Evolutionary conservation across 2,888 invertebrate species (phyloP), one percentile per base, ranked within the genome.

Genomic region (Calliphora vomitoria): DNA sequence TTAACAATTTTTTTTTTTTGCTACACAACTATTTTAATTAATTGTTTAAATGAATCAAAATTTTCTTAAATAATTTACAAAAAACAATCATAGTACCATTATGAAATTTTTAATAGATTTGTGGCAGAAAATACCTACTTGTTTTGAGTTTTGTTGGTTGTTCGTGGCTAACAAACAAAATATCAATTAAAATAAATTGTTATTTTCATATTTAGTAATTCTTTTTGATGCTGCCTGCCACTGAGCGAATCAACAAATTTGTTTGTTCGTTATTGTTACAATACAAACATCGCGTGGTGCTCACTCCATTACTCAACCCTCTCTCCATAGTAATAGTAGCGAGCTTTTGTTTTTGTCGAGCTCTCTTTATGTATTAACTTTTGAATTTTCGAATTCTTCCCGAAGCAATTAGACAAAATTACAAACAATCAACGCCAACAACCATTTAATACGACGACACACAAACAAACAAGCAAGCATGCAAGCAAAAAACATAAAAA

Each of bases 341-440:
- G 4, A 4, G 31, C 13, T 62, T 31, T 82, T 66, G n/a, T 50
- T 38, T n/a, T 81, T 64, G 38, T 66, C 20, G 11, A 50, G 13
- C 15, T 69, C 78, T 75, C 69, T 79, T 86, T 41, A 47, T 78
- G 84, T 81, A 64, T 87, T 82, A 81, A 82, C 72, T 87, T 84
- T 66, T 66, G 55, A 82, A 83, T 69, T 79, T 78, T 82, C 55
- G 31, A 82, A 79, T 87, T 87, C 87, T 87, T 87, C 62, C 87
- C 75, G 87, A 87, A 87, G 85, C 87, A 87, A 87, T 87, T 87
- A 87, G 79, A 75, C 87, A 79, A 87, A 87, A 85, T 87, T 87
- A 82, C 87, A 85, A 87, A 87, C 85, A 87, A 87, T 87, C 85
- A 87, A 87, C 79, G 74, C 68, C 82, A 85, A 72, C 47, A 75